phyloP scores from a whole-genome alignment of 2,888 invertebrate genomes.

The Dynastes hyllus region DNA sequence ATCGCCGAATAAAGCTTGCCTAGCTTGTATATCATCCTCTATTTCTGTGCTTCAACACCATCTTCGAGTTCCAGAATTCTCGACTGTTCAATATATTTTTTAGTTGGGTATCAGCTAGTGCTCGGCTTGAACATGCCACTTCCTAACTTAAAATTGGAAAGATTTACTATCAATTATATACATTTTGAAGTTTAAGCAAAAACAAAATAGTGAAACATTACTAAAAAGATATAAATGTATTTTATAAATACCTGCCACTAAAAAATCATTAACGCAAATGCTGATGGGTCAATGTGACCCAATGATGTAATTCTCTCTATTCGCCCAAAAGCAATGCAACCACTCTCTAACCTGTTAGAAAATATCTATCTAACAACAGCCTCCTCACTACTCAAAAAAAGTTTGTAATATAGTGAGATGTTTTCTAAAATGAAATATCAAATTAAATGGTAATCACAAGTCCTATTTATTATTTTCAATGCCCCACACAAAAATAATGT shows the following conservation, averaged over 20 bases:
- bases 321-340: background rate
- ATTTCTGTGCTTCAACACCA: constrained; percentile 1
- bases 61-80: constrained; percentile 12
- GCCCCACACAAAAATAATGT: too few relatives aligned
- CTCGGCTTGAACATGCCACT: constrained; percentile 32
- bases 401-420: too few relatives aligned
- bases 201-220: background rate
- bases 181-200: background rate
- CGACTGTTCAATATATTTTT: constrained; percentile 13
- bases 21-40: background rate
- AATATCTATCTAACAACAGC: too few relatives aligned
- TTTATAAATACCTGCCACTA: background rate
- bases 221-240: background rate
- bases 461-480: too few relatives aligned
- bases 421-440: too few relatives aligned
- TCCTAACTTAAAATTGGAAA: background rate
- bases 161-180: background rate
- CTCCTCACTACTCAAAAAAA: too few relatives aligned
- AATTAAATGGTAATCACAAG: too few relatives aligned
- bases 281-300: background rate
- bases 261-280: background rate
- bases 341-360: too few relatives aligned
- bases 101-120: constrained; percentile 8
- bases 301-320: background rate
- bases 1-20: background rate